Evolutionary conservation across 2,888 invertebrate species (phyloP).

Genomic region (Schizaphis graminum): DNA sequence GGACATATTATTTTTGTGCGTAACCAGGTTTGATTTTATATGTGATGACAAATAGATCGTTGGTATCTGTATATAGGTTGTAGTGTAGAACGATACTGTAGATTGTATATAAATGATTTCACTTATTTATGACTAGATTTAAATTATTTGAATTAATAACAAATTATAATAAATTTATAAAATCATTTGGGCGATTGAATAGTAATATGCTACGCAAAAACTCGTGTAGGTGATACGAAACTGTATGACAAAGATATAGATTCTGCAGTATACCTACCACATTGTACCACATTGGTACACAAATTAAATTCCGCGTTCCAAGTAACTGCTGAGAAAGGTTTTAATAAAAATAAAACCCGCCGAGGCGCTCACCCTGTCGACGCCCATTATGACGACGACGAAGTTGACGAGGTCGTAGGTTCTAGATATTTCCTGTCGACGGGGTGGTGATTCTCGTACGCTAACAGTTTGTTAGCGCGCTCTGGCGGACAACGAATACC

Average conservation of each 20-base stretch:
- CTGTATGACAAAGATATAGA: not conserved
- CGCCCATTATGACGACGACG: not conserved
- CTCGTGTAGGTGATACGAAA: not conserved
- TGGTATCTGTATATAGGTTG: too few relatives aligned
- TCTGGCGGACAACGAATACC: not conserved
- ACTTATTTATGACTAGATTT: not conserved
- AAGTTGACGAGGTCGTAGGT: not conserved
- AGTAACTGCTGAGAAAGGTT: not conserved
- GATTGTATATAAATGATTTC: not conserved
- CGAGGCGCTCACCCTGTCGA: not conserved
- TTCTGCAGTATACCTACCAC: not conserved
- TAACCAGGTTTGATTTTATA: not conserved
- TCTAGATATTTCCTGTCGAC: not conserved
- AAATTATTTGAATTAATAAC: not conserved
- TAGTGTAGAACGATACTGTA: not conserved
- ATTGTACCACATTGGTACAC: not conserved
- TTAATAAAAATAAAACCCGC: not conserved
- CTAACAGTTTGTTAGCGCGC: not conserved
- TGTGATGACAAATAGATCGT: not conserved
- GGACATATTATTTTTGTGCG: not conserved
- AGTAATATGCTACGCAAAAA: not conserved
- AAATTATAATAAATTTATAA: not conserved
- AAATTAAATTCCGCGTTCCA: not conserved
- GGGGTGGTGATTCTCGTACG: not conserved
- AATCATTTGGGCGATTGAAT: not conserved